Base-by-base conservation (phyloP, 2,888 invertebrate genomes). In the Campoletis raptor region DNA sequence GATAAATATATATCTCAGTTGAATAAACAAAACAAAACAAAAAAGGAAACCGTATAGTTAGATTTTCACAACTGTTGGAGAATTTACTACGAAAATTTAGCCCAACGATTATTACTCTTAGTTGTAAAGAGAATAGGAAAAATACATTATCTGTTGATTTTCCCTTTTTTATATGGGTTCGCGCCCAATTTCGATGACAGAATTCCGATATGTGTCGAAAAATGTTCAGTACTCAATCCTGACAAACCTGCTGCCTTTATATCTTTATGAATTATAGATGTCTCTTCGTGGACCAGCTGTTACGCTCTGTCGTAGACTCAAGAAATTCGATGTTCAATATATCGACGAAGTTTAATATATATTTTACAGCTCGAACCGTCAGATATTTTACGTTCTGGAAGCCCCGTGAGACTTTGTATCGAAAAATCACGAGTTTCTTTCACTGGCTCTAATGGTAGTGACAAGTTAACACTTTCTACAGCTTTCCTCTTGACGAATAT, bases 211-310 rank as follows among this genome's bases (percentile, higher is more conserved):
- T 40, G 73, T 52, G 40, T 72, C 72, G 72, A 72, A 73, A 77
- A 74, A 57, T 54, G 73, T 86, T 77, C 52, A 52, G 24, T 83
- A 64, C 69, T 83, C 86, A 54, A 80, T 73, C 80, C 30, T 48
- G 72, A 76, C 61, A 70, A 76, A 80, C 76, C 45, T 64, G 72
- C 77, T 73, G 76, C 72, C 57, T 73, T 72, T 76, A 52, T 83
- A 73, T 76, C 54, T 81, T 54, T 52, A 40, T 48, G 77, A 83
- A 83, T 86, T 37, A 77, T 83, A 81, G 52, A 54, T 74, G 74
- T 83, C 72, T 66, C 70, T 67, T 67, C 12, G 45, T 48, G 70
- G 57, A 61, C 81, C 80, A 66, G 86, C 80, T 81, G 83, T 73
- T 77, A 67, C 74, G 48, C 18, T 78, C 61, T 69, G 70, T 73